Percentiles rank a stretch among this genome's conserved stretches.
Conservation (phyloP, 1,140 invertebrate genomes). For the Cherax quadricarinatus region DNA sequence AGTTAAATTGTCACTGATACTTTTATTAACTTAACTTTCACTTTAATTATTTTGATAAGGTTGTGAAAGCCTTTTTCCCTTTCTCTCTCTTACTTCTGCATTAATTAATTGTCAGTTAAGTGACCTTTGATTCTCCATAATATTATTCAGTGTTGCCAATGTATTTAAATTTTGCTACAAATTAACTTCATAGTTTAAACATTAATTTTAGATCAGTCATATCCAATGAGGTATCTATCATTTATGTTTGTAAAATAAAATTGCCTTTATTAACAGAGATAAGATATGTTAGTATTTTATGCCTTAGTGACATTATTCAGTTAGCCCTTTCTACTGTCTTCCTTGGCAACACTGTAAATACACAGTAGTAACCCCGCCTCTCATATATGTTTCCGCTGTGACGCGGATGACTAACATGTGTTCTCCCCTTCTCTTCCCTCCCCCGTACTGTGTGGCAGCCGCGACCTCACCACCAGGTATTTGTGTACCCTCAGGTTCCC, state of each 20-base stretch:
- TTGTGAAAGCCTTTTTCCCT: background rate
- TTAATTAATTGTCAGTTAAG: slow-evolving; percentile 38
- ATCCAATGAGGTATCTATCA: background rate
- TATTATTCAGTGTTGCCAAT: slow-evolving; percentile 58
- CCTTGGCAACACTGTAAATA: slow-evolving; percentile 51
- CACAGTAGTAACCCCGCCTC: slow-evolving; percentile 45
- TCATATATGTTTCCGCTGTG: slow-evolving; percentile 15
- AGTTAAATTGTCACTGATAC: slow-evolving; percentile 44
- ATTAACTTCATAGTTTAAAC: background rate
- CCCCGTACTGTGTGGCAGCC: slow-evolving; percentile 67
- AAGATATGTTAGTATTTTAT: background rate
- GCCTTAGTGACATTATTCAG: background rate
- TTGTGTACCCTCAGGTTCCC: slow-evolving; percentile 59
- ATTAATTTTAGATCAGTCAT: background rate
- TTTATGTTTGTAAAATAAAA: background rate
- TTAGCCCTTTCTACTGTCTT: background rate
- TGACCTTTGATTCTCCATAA: slow-evolving; percentile 36
- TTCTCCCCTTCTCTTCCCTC: slow-evolving; percentile 45
- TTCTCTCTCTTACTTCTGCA: slow-evolving; percentile 36
- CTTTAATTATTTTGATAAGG: slow-evolving; percentile 19
- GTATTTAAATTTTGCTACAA: background rate
- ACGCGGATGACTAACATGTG: slow-evolving; percentile 60
- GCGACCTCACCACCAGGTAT: slow-evolving; percentile 70
- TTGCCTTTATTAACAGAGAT: background rate
- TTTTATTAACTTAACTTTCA: slow-evolving; percentile 39